Evolutionary conservation across 1,140 invertebrate genomes (phyloP), one percentile per base, ranked within the genome.

Genomic region (Bombus fervidus): DNA sequence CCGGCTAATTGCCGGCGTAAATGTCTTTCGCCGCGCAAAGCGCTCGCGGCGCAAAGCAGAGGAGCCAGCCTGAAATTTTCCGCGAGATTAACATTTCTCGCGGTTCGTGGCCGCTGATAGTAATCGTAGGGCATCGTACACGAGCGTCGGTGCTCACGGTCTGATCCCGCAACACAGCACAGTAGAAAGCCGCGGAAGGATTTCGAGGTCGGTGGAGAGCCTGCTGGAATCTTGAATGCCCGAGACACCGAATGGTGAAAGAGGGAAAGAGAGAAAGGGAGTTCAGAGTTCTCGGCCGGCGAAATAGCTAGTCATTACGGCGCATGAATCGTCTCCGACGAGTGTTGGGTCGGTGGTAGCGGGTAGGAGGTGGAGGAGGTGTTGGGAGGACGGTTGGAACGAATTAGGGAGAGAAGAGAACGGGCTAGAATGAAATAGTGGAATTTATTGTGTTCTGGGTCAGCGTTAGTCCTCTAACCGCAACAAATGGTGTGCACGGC

Each of bases 231-330:
- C 85, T 81, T 81, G 84, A 81, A 83, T 89, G 85, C 66, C 22
- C 76, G 87, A 83, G 74, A 87, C 64, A 75, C 28, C 81, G 86
- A 81, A 76, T 4, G 28, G 34, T 31, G 37, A 41, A 28, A 64
- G 57, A 77, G 34, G 39, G 15, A 77, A 31, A 77, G 75, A 77
- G 75, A 41, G 37, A 77, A 41, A 77, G 37, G 75, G 62, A 89
- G 57, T 89, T 89, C 88, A 89, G 88, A 90, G 89, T 90, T 89
- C 89, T 87, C 64, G 85, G 85, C 66, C 88, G 43, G 78, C 89
- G 88, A 90, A 90, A 90, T 90, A 90, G 88, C 89, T 90, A 86
- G 89, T 90, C 89, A 90, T 90, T 90, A 90, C 80, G 85, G 88
- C 77, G 88, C 89, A 89, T 89, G 89, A 90, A 90, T 90, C 89